A percentile compares a stretch with the other conserved stretches of the same genome.
phyloP scores from a whole-genome alignment of 2,113 vertebrate genomes.

The Notarius lentiginosus region DNA sequence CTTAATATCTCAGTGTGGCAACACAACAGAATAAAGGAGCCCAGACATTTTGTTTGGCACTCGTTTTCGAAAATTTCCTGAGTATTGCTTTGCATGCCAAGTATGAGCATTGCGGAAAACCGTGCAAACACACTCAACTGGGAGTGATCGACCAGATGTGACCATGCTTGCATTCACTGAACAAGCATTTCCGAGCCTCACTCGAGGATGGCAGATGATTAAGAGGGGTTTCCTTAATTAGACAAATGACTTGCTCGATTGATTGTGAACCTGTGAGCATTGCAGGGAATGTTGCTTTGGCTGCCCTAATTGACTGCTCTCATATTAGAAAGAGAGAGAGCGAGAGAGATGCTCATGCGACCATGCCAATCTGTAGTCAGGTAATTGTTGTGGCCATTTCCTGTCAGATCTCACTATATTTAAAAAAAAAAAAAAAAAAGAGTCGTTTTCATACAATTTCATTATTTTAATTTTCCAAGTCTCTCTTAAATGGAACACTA shows the following conservation, averaged over 20 bases:
- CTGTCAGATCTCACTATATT: conserved; percentile 1
- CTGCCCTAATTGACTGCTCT: conserved; percentile 12
- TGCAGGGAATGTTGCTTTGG: conserved; percentile 26
- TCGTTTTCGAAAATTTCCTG: conserved; percentile 20
- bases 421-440: too few relatives aligned
- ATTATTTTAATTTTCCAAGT: neutral
- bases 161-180: neutral
- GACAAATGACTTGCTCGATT: conserved; percentile 51
- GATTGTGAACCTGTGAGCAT: conserved; percentile 43
- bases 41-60: conserved; percentile 32
- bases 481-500: neutral
- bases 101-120: conserved; percentile 14
- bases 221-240: conserved; percentile 52
- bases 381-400: conserved; percentile 47
- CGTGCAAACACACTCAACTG: conserved; percentile 45
- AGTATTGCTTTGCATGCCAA: conserved; percentile 19
- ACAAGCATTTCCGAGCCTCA: conserved; percentile 41
- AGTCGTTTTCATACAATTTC: neutral
- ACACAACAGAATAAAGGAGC: neutral
- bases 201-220: conserved; percentile 31
- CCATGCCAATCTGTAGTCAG: conserved; percentile 3
- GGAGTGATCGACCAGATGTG: conserved; percentile 58
- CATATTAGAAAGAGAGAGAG: neutral
- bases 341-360: neutral
- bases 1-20: neutral